Percentiles rank a stretch among this genome's conserved stretches.
Conservation (phyloP, 2,113 vertebrate genomes). For the Mustelus asterias region DNA sequence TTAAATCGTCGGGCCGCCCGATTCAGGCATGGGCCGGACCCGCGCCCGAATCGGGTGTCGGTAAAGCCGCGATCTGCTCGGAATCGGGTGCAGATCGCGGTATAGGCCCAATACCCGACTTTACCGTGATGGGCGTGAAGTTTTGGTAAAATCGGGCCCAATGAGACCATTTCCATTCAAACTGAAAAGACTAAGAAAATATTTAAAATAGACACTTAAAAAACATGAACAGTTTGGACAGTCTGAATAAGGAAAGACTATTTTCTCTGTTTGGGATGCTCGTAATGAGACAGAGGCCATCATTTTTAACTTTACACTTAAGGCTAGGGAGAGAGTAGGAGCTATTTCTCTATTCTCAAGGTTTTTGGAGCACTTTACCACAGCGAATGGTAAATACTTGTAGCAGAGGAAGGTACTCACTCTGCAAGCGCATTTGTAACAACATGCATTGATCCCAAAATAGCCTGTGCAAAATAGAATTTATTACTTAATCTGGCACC, state of each 20-base stretch:
- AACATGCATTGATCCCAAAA: neutral
- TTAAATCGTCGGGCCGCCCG: too few relatives aligned
- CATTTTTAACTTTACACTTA: neutral
- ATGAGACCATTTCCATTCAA: neutral
- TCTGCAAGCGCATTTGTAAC: neutral
- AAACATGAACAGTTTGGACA: neutral
- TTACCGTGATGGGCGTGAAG: too few relatives aligned
- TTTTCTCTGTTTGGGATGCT: neutral
- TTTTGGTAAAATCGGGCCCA: too few relatives aligned
- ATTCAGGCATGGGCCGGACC: too few relatives aligned
- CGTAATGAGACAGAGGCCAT: neutral
- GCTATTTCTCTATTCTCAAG: neutral
- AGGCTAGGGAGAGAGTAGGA: neutral
- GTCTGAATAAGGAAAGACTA: neutral
- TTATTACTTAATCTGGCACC: constrained; percentile 1
- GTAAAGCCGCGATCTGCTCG: too few relatives aligned
- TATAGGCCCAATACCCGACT: too few relatives aligned
- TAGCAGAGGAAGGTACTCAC: neutral
- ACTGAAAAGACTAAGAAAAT: neutral
- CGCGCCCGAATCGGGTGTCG: too few relatives aligned
- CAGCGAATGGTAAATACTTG: neutral
- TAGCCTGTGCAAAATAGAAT: neutral
- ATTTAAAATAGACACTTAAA: neutral
- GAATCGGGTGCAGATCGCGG: too few relatives aligned
- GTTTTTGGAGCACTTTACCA: neutral